These are phyloP conservation scores for Oasisia sp. DNA, from an alignment of 2,888 invertebrate species.

Conservation along the genomic window DNA sequence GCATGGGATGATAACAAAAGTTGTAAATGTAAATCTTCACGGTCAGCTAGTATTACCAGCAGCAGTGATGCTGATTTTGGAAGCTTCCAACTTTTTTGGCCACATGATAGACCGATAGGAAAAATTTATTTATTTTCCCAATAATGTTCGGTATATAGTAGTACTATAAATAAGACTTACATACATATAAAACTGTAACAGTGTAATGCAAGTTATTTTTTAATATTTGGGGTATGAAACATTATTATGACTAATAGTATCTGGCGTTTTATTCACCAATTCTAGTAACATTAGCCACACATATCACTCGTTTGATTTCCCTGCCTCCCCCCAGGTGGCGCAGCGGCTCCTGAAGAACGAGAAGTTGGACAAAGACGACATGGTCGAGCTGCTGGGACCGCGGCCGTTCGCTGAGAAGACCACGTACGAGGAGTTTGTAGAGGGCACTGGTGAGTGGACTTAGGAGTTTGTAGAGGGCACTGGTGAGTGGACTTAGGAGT, in stretches of 20 bases:
- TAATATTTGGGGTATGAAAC: too few relatives aligned
- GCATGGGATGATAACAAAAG: background rate
- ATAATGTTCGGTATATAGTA: too few relatives aligned
- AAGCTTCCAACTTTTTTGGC: background rate
- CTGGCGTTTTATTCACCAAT: too few relatives aligned
- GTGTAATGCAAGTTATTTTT: too few relatives aligned
- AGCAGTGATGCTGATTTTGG: background rate
- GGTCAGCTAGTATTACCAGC: background rate
- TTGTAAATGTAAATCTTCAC: background rate
- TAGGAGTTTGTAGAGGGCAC: constrained; percentile 92
- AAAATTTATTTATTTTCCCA: too few relatives aligned
- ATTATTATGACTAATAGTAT: too few relatives aligned
- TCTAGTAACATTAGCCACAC: too few relatives aligned
- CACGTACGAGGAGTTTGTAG: constrained; percentile 99
- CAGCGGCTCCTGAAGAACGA: constrained; percentile 91
- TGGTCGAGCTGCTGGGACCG: constrained; percentile 94
- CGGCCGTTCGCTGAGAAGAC: constrained; percentile 98
- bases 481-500: constrained; percentile 77
- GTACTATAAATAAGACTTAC: too few relatives aligned
- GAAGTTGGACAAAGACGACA: constrained; percentile 93
- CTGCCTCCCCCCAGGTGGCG: constrained; percentile 77
- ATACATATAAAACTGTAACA: too few relatives aligned
- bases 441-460: constrained; percentile 68
- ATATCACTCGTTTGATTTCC: background rate
- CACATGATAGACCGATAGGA: too few relatives aligned